These are phyloP conservation scores for Hirtodrosophila duncani DNA, from an alignment of 2,888 invertebrate species.

Conservation along the genomic window DNA sequence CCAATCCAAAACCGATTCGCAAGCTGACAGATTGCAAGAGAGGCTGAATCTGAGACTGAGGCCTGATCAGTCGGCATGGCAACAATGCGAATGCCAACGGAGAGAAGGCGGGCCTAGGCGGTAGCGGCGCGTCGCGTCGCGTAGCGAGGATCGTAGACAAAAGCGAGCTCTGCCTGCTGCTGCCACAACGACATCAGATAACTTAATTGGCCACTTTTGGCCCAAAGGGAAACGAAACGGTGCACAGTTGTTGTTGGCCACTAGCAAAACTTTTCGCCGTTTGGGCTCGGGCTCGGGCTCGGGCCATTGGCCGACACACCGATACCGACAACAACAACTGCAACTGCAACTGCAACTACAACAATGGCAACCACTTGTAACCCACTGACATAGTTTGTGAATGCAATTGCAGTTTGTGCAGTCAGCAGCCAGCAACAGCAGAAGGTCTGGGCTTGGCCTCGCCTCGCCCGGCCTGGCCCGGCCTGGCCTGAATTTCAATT, in stretches of 20 bases:
- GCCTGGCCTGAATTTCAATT: constrained; percentile 11
- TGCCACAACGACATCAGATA: too few species aligned
- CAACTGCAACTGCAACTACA: neutral
- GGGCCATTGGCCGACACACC: constrained; percentile 16
- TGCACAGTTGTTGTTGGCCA: constrained; percentile 19
- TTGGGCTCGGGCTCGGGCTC: neutral
- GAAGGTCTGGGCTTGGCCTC: too few species aligned
- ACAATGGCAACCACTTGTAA: constrained; percentile 32
- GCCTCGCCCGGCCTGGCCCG: too few species aligned
- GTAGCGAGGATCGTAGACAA: constrained; percentile 50
- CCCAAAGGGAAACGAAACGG: constrained; percentile 54
- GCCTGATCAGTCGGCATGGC: constrained; percentile 12
- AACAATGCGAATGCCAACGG: constrained; percentile 48
- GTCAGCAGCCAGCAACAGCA: too few species aligned
- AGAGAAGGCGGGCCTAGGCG: neutral
- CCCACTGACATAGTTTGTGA: constrained; percentile 59
- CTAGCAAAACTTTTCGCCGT: constrained; percentile 32
- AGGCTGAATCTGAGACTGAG: too few species aligned
- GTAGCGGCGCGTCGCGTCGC: constrained; percentile 22
- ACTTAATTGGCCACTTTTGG: constrained; percentile 64
- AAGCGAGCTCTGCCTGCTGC: constrained; percentile 30
- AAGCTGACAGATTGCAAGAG: too few species aligned
- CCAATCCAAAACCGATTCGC: too few species aligned
- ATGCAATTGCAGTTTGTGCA: constrained; percentile 13
- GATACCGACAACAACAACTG: constrained; percentile 10